Percentiles rank a stretch among this genome's conserved stretches.
Conservation (phyloP, 2,113 vertebrate species). For the Calidris pugnax region DNA sequence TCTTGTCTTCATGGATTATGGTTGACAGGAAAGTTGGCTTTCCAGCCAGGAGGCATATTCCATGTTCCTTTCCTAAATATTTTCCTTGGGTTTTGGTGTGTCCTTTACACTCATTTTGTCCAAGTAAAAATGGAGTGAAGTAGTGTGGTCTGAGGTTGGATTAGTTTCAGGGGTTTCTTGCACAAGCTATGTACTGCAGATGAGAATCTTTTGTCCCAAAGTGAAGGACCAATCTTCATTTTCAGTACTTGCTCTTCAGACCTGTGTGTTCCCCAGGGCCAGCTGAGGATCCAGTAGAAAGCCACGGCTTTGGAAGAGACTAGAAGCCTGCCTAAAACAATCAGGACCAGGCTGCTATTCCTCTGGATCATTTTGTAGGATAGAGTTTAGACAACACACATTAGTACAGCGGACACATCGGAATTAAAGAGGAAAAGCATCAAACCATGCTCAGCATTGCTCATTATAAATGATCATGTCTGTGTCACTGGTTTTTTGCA, state of each 20-base stretch:
- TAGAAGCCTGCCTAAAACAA: background rate
- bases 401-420: background rate
- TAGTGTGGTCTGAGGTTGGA: background rate
- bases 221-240: background rate
- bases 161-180: background rate
- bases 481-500: background rate
- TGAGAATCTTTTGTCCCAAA: background rate
- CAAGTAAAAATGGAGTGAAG: background rate
- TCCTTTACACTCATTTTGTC: background rate
- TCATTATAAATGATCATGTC: background rate
- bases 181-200: background rate
- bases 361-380: background rate
- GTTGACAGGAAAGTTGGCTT: background rate
- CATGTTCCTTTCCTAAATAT: background rate
- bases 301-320: background rate
- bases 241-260: background rate
- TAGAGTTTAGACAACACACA: background rate
- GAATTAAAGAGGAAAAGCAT: background rate
- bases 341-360: background rate
- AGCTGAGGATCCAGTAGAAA: background rate
- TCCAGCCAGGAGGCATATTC: background rate
- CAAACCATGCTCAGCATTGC: background rate
- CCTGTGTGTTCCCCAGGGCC: background rate
- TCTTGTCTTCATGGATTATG: background rate
- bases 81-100: background rate